Conservation (phyloP, 2,113 vertebrate species). For the Willisornis vidua region DNA sequence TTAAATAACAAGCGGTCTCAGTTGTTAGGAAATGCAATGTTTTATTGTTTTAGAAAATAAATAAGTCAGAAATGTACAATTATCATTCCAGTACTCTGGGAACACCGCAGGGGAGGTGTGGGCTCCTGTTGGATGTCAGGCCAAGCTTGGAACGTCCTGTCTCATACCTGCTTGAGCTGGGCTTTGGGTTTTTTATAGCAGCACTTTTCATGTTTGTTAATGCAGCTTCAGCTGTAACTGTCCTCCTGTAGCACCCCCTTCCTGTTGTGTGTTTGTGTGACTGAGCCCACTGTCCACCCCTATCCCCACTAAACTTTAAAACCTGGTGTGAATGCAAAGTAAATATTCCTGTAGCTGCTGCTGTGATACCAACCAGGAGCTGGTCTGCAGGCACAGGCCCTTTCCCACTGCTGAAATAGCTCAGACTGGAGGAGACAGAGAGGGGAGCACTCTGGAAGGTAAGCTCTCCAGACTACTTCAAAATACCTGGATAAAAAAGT, state of each 20-base stretch:
- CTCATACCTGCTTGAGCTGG: neutral
- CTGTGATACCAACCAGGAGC: neutral
- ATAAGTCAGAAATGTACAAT: slow-evolving; percentile 35
- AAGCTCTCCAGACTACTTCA: neutral
- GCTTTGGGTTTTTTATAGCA: neutral
- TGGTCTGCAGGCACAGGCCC: neutral
- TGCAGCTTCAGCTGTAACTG: neutral
- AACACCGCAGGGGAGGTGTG: neutral
- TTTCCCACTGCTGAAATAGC: neutral
- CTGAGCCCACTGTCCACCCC: neutral
- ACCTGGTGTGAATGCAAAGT: neutral
- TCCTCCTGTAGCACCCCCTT: rapidly evolving
- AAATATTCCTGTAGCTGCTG: neutral
- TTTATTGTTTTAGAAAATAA: slow-evolving; percentile 48
- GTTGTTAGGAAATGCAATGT: neutral
- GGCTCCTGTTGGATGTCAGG: neutral
- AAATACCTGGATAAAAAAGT: neutral
- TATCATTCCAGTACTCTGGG: neutral
- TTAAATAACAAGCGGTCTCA: neutral
- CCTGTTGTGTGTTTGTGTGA: neutral
- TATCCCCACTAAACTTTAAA: neutral
- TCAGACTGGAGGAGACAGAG: neutral
- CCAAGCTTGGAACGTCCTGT: neutral
- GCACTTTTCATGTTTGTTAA: neutral
- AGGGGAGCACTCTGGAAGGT: neutral